These are phyloP conservation scores for Volucella inanis DNA, from an alignment of 2,888 invertebrate genomes.

Conservation along the genomic window DNA sequence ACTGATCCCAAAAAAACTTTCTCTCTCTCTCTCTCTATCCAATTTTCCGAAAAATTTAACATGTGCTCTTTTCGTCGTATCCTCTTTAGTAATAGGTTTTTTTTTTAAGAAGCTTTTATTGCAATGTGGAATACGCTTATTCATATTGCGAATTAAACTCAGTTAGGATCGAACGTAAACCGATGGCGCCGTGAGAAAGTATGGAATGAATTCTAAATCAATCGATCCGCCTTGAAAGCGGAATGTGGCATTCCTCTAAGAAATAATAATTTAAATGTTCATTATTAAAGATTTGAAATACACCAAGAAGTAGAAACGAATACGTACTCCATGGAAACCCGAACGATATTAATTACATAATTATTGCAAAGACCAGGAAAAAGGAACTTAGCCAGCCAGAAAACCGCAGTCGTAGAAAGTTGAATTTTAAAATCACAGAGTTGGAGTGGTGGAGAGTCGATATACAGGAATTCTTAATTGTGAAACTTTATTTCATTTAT, in stretches of 20 bases:
- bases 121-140: constrained; percentile 28
- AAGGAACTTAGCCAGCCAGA: too few relatives aligned
- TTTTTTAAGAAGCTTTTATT: constrained; percentile 40
- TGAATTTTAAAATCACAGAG: too few relatives aligned
- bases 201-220: constrained; percentile 33
- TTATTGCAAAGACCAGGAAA: too few relatives aligned
- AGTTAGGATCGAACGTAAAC: constrained; percentile 5
- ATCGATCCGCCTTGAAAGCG: constrained; percentile 10
- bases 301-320: neutral
- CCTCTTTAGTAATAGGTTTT: too few relatives aligned
- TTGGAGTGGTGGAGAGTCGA: too few relatives aligned
- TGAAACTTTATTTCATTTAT: too few relatives aligned
- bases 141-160: constrained; percentile 37
- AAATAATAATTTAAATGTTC: constrained; percentile 24
- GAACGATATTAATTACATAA: neutral
- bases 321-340: neutral
- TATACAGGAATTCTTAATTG: too few relatives aligned
- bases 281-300: neutral
- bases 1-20: too few relatives aligned
- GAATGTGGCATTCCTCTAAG: neutral
- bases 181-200: neutral
- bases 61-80: too few relatives aligned
- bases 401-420: too few relatives aligned
- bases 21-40: too few relatives aligned
- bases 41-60: too few relatives aligned